Conservation (phyloP, 1,140 invertebrate genomes). For the Pseudomyrmex cubaensis region DNA sequence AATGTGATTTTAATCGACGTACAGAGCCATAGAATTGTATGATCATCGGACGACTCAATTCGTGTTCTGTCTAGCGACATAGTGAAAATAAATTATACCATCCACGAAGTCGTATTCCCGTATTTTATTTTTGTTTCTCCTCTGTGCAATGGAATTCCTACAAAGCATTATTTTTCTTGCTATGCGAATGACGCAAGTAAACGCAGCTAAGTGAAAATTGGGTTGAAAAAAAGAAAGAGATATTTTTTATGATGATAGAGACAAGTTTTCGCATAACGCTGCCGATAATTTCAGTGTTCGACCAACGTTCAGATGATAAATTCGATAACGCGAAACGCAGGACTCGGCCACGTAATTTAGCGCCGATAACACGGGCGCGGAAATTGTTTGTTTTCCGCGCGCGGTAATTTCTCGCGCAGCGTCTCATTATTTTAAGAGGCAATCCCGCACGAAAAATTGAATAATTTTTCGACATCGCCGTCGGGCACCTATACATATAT, state of each 20-base stretch:
- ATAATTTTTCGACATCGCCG: constrained; percentile 45
- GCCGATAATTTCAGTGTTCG: not conserved
- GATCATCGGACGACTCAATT: constrained; percentile 81
- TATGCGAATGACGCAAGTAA: not conserved
- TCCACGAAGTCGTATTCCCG: not conserved
- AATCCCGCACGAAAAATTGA: constrained; percentile 38
- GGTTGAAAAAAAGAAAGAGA: no score
- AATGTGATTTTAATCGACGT: constrained; percentile 83
- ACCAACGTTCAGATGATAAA: not conserved
- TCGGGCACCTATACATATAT: not conserved
- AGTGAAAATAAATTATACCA: constrained; percentile 84
- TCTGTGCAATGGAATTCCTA: not conserved
- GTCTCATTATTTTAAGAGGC: constrained; percentile 40
- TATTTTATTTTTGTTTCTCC: constrained; percentile 33
- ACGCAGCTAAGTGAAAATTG: not conserved
- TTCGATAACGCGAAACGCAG: not conserved
- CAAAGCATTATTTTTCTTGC: not conserved
- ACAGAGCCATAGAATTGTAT: constrained; percentile 79
- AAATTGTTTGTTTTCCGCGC: constrained; percentile 53
- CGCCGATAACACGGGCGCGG: not conserved
- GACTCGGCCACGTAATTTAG: not conserved
- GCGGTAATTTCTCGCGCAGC: constrained; percentile 33
- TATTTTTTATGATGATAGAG: no score
- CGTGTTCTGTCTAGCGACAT: constrained; percentile 83
- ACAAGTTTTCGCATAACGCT: not conserved